These are phyloP conservation scores for Tenthredo livida DNA, from an alignment of 2,888 invertebrate genomes.

Conservation along the genomic window DNA sequence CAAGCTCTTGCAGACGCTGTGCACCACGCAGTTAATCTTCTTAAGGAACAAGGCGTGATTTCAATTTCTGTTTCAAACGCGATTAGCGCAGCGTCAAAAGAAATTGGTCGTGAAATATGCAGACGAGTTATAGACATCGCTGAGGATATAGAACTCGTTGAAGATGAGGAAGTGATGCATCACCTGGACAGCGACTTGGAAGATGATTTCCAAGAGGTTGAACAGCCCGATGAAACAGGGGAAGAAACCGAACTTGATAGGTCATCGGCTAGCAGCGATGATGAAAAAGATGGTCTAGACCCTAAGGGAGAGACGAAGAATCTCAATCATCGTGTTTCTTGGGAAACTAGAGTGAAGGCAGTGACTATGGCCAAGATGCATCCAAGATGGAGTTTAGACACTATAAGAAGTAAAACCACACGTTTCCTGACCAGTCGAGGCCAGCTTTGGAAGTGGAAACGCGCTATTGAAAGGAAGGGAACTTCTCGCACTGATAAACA, in stretches of 20 bases:
- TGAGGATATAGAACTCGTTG: slow-evolving; percentile 3
- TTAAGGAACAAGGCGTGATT: slow-evolving; percentile 9
- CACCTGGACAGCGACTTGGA: slow-evolving; percentile 20
- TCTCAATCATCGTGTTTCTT: not conserved
- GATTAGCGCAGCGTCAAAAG: slow-evolving; percentile 1
- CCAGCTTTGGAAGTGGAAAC: slow-evolving; percentile 10
- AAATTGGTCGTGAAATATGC: slow-evolving; percentile 2
- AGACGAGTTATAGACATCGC: slow-evolving; percentile 5
- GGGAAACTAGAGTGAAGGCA: not conserved
- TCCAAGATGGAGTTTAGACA: not conserved
- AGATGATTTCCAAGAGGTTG: slow-evolving; percentile 11
- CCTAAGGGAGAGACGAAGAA: not conserved
- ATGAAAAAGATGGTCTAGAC: not conserved
- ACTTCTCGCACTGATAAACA: not conserved
- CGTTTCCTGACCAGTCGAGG: not conserved
- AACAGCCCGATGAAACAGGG: not conserved
- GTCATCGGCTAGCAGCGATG: not conserved
- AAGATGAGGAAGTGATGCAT: slow-evolving; percentile 7
- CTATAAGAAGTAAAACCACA: not conserved
- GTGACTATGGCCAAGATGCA: not conserved
- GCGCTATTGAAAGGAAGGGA: not conserved
- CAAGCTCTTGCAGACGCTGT: slow-evolving; percentile 17
- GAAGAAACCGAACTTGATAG: not conserved
- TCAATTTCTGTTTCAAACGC: not conserved
- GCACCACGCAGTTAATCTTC: slow-evolving; percentile 23